Evolutionary conservation across 2,888 invertebrate genomes (phyloP).

Genomic region (Andrena bicolor): DNA sequence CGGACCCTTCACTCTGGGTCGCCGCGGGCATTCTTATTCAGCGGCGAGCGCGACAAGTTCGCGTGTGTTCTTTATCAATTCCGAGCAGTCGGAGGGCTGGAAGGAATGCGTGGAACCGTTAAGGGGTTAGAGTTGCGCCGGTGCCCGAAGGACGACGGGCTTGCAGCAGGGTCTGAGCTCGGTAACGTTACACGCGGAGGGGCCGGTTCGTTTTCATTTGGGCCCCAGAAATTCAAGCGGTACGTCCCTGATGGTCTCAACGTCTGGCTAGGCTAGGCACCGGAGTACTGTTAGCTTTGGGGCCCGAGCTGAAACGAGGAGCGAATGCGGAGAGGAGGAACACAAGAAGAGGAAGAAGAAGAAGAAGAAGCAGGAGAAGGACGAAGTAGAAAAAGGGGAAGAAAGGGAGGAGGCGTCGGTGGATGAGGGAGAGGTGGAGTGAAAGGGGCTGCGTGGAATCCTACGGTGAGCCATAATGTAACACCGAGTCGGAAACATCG

Average conservation of each 20-base stretch:
- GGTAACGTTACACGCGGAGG: constrained; percentile 26
- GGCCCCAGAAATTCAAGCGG: constrained; percentile 67
- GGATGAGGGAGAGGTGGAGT: constrained; percentile 7
- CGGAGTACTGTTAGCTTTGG: constrained; percentile 73
- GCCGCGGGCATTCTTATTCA: too few relatives aligned
- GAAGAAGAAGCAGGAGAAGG: constrained; percentile 5
- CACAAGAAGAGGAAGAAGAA: neutral
- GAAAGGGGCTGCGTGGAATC: constrained; percentile 51
- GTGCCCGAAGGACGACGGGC: constrained; percentile 12
- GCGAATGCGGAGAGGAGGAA: constrained; percentile 20
- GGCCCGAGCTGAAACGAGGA: constrained; percentile 53
- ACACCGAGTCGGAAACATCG: constrained; percentile 61
- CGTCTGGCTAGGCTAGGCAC: constrained; percentile 71
- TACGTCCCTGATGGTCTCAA: constrained; percentile 74
- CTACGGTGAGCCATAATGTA: constrained; percentile 68
- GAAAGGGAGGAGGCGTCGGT: constrained; percentile 46
- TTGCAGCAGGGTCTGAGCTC: neutral
- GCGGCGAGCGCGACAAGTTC: too few relatives aligned
- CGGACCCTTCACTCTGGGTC: too few relatives aligned
- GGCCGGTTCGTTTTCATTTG: constrained; percentile 54
- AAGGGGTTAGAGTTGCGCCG: neutral
- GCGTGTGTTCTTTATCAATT: neutral
- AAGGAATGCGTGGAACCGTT: neutral
- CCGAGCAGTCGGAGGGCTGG: neutral
- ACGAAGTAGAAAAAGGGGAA: neutral